These are phyloP conservation scores for Ctenopoma kingsleyae DNA, from an alignment of 2,797 vertebrate species.

Conservation along the genomic window DNA sequence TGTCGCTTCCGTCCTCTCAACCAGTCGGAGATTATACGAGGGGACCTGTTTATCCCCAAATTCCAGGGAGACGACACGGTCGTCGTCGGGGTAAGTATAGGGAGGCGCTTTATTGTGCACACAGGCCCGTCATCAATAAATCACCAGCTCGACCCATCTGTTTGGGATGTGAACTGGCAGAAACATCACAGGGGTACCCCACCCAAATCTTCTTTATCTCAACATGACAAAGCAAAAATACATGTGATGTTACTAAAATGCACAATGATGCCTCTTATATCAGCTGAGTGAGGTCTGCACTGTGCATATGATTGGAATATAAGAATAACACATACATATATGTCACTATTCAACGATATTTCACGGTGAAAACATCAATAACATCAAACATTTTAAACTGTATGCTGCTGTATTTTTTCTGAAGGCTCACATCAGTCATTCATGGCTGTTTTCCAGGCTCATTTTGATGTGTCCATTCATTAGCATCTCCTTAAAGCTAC, in stretches of 20 bases:
- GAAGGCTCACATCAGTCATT: not conserved
- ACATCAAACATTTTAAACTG: not conserved
- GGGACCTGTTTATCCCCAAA: conserved; percentile 91
- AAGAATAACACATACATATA: not conserved
- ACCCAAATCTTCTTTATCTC: too few species aligned
- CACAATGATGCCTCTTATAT: conserved; percentile 54
- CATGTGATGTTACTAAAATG: conserved; percentile 31
- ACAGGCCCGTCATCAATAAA: conserved; percentile 74
- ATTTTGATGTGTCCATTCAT: not conserved
- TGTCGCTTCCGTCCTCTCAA: conserved; percentile 95
- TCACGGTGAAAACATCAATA: not conserved
- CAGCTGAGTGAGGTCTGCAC: conserved; percentile 40
- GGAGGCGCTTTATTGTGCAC: conserved; percentile 66
- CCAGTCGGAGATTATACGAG: conserved; percentile 91
- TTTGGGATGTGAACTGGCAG: conserved; percentile 7
- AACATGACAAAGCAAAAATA: conserved; percentile 18
- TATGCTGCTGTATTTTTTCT: not conserved
- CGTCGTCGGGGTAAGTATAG: conserved; percentile 87
- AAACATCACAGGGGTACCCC: not conserved
- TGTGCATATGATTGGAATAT: conserved; percentile 1
- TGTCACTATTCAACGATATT: not conserved
- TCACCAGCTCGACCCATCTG: conserved; percentile 49
- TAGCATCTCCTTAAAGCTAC: not conserved
- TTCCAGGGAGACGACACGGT: conserved; percentile 94
- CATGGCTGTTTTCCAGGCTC: not conserved